phyloP scores from a whole-genome alignment of 2,888 invertebrate species.

The Nebria salina region DNA sequence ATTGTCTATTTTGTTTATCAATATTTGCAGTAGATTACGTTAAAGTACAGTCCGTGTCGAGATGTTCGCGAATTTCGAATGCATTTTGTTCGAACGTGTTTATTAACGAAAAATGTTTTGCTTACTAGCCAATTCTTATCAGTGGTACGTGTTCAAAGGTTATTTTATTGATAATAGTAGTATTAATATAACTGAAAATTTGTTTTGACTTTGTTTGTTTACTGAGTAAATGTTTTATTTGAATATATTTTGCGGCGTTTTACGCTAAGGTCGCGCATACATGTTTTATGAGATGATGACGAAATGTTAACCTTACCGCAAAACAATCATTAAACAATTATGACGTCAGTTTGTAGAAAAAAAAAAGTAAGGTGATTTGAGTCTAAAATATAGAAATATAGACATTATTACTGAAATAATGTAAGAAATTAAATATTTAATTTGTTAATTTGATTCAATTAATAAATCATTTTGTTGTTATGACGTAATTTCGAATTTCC shows the following conservation, averaged over 20 bases:
- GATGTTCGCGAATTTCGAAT: neutral
- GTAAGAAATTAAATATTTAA: too few species aligned
- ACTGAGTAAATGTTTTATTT: neutral
- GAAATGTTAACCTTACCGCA: conserved; percentile 10
- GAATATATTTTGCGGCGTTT: neutral
- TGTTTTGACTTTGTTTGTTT: conserved; percentile 4
- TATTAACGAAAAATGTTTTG: neutral
- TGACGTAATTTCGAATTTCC: too few species aligned
- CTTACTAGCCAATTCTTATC: conserved; percentile 5
- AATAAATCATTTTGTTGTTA: too few species aligned
- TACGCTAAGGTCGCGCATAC: neutral
- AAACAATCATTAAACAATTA: conserved; percentile 9
- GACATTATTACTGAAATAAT: too few species aligned
- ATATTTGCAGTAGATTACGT: neutral
- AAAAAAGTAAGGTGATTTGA: neutral
- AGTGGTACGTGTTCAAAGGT: conserved; percentile 10
- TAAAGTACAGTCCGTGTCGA: neutral
- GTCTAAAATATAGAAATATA: neutral
- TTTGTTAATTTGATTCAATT: too few species aligned
- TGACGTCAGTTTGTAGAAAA: neutral
- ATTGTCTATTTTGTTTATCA: neutral
- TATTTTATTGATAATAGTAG: neutral
- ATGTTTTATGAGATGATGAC: neutral
- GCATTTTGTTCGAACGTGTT: neutral
- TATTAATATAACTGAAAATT: conserved; percentile 4